These are phyloP conservation scores for Copidosoma floridanum DNA, from an alignment of 1,140 invertebrate genomes.

Conservation along the genomic window DNA sequence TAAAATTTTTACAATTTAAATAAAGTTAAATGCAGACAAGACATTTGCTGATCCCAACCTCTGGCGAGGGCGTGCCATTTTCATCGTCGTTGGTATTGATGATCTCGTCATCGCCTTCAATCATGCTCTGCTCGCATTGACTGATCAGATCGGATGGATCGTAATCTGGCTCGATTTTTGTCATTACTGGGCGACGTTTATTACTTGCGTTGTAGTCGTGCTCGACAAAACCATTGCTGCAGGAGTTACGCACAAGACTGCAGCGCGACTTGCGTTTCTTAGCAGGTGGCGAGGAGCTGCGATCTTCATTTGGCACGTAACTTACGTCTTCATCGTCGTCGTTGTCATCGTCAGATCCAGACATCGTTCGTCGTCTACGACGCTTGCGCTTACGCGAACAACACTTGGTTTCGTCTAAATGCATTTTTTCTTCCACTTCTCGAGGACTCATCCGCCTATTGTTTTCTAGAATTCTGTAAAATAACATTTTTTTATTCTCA, in stretches of 20 bases:
- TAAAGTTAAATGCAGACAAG: not conserved
- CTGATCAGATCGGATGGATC: slow-evolving; percentile 31
- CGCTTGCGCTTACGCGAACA: slow-evolving; percentile 47
- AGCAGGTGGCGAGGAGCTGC: not conserved
- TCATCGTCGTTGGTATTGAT: too few species aligned
- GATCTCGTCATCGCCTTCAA: slow-evolving; percentile 40
- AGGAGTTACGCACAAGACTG: slow-evolving; percentile 9
- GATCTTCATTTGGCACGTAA: slow-evolving; percentile 28
- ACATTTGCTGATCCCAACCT: too few species aligned
- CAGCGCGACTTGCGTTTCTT: slow-evolving; percentile 33
- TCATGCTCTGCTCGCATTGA: slow-evolving; percentile 44
- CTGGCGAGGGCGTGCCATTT: too few species aligned
- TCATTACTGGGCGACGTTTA: not conserved
- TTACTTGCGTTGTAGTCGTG: slow-evolving; percentile 19
- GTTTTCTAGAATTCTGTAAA: slow-evolving; percentile 43
- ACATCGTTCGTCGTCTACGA: slow-evolving; percentile 37
- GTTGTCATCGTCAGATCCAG: slow-evolving; percentile 46
- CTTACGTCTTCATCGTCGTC: slow-evolving; percentile 49
- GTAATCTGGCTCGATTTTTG: slow-evolving; percentile 4
- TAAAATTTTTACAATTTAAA: not conserved
- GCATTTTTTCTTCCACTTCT: slow-evolving; percentile 47
- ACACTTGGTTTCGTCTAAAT: slow-evolving; percentile 48
- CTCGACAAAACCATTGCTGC: slow-evolving; percentile 30
- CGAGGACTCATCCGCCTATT: slow-evolving; percentile 34
- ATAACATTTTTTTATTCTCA: too few species aligned